Percentiles rank a stretch among this genome's conserved stretches.
Evolutionary conservation across 1,140 invertebrate genomes (phyloP).

Genomic region (Cheumatopsyche charites): DNA sequence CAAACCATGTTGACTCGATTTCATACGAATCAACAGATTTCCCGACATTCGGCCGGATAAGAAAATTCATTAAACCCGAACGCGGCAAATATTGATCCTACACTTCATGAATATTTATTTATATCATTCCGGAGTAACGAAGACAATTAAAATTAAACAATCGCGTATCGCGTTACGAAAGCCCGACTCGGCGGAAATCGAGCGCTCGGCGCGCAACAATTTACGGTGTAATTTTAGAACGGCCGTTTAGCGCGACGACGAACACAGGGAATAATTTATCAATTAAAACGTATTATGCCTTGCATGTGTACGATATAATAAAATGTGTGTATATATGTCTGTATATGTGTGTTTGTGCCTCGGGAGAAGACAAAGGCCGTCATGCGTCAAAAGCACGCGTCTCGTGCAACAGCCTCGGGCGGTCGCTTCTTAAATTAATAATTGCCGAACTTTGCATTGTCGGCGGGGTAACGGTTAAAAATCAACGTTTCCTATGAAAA

Average conservation of each 20-base stretch:
- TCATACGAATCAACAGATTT: too few species aligned
- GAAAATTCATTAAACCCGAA: too few species aligned
- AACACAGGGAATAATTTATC: conserved; percentile 24
- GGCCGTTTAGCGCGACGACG: conserved; percentile 19
- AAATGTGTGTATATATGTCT: neutral
- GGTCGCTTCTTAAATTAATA: conserved; percentile 26
- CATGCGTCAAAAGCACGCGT: conserved; percentile 24
- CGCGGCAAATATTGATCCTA: too few species aligned
- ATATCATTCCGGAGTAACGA: too few species aligned
- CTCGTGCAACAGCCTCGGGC: conserved; percentile 7
- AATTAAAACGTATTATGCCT: conserved; percentile 29
- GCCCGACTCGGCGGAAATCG: too few species aligned
- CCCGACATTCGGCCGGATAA: too few species aligned
- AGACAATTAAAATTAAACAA: too few species aligned
- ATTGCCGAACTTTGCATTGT: conserved; percentile 28
- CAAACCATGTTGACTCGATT: too few species aligned
- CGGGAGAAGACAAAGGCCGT: conserved; percentile 9
- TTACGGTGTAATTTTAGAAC: too few species aligned
- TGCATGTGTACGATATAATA: neutral
- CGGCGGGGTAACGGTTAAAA: neutral
- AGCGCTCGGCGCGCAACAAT: too few species aligned
- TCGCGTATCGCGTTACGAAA: too few species aligned
- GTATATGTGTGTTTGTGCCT: neutral
- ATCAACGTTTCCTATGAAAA: neutral
- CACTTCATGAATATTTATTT: too few species aligned